These are phyloP conservation scores for Gorsachius goisagi DNA, from an alignment of 2,113 vertebrate species.

Conservation along the genomic window DNA sequence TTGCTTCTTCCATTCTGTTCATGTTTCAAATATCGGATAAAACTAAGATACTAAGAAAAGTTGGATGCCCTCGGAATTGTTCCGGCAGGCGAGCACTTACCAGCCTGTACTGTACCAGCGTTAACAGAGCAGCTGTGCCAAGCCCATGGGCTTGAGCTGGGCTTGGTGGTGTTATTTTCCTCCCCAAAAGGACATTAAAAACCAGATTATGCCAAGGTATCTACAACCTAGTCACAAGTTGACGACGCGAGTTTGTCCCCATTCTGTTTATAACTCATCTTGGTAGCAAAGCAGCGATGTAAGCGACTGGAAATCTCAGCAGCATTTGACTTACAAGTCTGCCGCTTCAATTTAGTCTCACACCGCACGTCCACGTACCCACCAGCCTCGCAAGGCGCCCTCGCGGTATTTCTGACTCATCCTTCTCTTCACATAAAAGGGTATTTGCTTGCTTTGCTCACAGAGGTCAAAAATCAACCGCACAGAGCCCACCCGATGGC, in stretches of 20 bases:
- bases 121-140: constrained; percentile 1
- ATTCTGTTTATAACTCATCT: not conserved
- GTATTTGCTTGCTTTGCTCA: not conserved
- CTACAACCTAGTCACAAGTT: accelerated
- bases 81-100: not conserved
- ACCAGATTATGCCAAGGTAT: not conserved
- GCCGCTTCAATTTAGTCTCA: not conserved
- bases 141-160: not conserved
- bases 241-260: not conserved
- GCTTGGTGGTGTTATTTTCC: not conserved
- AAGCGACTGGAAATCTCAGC: not conserved
- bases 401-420: not conserved
- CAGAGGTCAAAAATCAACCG: not conserved
- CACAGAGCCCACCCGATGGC: not conserved
- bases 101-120: constrained; percentile 42
- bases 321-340: not conserved
- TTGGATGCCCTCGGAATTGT: not conserved
- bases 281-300: not conserved
- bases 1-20: not conserved
- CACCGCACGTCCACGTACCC: not conserved
- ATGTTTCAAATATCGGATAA: not conserved
- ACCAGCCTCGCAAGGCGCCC: not conserved
- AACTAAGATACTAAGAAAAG: not conserved
- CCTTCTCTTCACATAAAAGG: not conserved
- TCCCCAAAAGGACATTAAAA: not conserved